These are phyloP conservation scores for Drosophila saltans DNA, from an alignment of 1,140 invertebrate genomes.

Conservation along the genomic window DNA sequence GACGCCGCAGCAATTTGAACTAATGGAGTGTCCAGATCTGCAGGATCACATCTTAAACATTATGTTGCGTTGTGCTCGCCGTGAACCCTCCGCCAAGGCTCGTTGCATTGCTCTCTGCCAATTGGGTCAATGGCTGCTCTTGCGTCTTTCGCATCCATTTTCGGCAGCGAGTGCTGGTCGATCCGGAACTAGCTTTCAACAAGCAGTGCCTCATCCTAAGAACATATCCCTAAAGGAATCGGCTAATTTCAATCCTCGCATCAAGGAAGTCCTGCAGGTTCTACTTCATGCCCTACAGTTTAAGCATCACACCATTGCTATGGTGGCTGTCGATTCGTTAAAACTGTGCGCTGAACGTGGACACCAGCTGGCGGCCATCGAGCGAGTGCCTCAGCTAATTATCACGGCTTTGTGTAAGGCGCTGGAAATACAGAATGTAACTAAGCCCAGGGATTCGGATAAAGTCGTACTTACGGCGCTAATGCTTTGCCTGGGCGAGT, in stretches of 20 bases:
- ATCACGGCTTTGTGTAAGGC: conserved; percentile 78
- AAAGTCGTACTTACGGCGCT: conserved; percentile 92
- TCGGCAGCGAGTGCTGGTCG: conserved; percentile 12
- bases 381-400: conserved; percentile 77
- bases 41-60: conserved; percentile 95
- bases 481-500: conserved; percentile 95
- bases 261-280: conserved; percentile 93
- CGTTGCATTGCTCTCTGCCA: conserved; percentile 95
- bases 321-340: conserved; percentile 77
- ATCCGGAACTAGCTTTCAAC: conserved; percentile 57
- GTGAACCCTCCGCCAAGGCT: conserved; percentile 94
- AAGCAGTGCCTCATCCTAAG: conserved; percentile 73
- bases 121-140: conserved; percentile 93
- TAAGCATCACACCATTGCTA: conserved; percentile 81
- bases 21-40: conserved; percentile 83
- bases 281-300: conserved; percentile 93
- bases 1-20: conserved; percentile 86
- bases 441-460: conserved; percentile 85
- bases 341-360: conserved; percentile 78
- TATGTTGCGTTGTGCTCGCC: conserved; percentile 92
- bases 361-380: conserved; percentile 69
- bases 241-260: conserved; percentile 85
- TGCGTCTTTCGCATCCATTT: conserved; percentile 88
- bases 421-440: conserved; percentile 79
- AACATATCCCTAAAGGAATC: conserved; percentile 58